A percentile compares a stretch with the other conserved stretches of the same genome.
Evolutionary conservation across 2,113 vertebrate species (phyloP).

Genomic region (Oxyura jamaicensis): DNA sequence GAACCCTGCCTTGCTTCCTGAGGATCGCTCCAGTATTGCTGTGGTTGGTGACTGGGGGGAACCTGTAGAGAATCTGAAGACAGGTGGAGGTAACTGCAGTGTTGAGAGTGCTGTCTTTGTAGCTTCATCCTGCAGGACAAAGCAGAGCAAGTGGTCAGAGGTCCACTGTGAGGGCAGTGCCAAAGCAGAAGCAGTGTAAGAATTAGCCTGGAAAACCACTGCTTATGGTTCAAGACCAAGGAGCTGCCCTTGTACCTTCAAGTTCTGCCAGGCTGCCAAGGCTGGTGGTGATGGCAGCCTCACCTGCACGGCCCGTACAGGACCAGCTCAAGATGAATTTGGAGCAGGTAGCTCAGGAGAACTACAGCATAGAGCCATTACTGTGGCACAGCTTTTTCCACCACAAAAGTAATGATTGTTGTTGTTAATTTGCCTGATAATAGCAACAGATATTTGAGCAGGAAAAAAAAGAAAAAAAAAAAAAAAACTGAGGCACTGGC

Average conservation of each 20-base stretch:
- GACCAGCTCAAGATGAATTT: neutral
- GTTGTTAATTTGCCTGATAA: neutral
- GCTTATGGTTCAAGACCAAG: neutral
- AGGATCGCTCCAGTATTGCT: neutral
- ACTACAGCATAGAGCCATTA: neutral
- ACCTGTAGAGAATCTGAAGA: neutral
- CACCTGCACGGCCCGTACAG: accelerated
- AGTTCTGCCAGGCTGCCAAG: neutral
- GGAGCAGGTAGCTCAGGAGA: neutral
- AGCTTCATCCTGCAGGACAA: neutral
- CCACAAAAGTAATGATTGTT: neutral
- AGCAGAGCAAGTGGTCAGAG: neutral
- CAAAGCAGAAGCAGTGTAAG: neutral
- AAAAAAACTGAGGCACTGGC: neutral
- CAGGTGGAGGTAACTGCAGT: neutral
- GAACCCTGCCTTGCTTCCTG: neutral
- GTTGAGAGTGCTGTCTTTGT: neutral
- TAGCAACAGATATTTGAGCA: neutral
- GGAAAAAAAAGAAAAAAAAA: neutral
- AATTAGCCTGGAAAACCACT: neutral
- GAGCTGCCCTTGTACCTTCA: neutral
- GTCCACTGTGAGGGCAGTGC: neutral
- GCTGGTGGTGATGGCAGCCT: neutral
- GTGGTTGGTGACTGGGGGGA: neutral
- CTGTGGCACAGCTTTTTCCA: neutral